phyloP scores from a whole-genome alignment of 2,888 invertebrate genomes.

The Macaria liturata region DNA sequence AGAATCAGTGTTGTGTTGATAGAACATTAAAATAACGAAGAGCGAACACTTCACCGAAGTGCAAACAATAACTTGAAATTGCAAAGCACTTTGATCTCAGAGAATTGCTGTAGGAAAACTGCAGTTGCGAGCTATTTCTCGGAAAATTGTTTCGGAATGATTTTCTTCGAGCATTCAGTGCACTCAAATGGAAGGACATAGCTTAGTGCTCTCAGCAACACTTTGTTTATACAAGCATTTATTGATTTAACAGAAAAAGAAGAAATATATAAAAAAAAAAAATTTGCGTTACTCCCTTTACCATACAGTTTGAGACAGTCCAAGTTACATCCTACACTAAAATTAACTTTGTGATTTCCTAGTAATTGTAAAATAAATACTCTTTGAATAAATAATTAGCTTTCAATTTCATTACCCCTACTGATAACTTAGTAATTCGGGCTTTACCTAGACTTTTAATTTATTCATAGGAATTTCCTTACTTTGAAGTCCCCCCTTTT shows the following conservation, averaged over 20 bases:
- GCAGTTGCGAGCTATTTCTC: constrained; percentile 32
- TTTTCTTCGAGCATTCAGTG: constrained; percentile 4
- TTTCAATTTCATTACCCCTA: constrained; percentile 6
- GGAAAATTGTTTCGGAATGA: constrained; percentile 22
- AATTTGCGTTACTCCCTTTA: too few relatives aligned
- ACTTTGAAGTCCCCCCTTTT: constrained; percentile 34
- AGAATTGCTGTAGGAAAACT: constrained; percentile 10
- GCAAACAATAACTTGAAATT: constrained; percentile 1
- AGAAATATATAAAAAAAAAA: background rate
- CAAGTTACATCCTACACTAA: too few relatives aligned
- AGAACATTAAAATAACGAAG: too few relatives aligned
- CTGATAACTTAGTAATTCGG: constrained; percentile 21
- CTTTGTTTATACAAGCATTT: background rate
- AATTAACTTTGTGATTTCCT: too few relatives aligned
- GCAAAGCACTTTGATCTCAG: constrained; percentile 1
- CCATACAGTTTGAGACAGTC: too few relatives aligned
- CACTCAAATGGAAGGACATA: background rate
- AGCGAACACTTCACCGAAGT: background rate
- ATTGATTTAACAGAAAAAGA: too few relatives aligned
- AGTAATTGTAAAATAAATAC: too few relatives aligned
- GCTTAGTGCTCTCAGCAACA: background rate
- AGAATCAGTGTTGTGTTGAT: too few relatives aligned
- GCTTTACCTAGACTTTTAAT: constrained; percentile 19
- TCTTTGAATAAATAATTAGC: constrained; percentile 15
- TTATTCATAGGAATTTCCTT: constrained; percentile 31